Conservation (phyloP, 2,113 vertebrate genomes). For the Lethenteron reissneri region DNA sequence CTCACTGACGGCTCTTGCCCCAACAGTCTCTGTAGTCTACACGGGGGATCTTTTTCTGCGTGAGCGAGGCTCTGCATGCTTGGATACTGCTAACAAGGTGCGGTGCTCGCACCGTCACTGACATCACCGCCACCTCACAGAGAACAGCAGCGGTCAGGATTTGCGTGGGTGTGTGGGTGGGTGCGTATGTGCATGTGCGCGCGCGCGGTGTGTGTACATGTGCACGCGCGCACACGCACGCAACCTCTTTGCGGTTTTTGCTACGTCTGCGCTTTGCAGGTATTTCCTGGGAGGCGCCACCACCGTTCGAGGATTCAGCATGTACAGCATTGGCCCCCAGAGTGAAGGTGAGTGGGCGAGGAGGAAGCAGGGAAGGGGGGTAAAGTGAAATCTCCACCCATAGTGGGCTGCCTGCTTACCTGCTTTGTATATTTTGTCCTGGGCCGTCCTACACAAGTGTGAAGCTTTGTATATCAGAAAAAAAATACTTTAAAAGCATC, state of each 20-base stretch:
- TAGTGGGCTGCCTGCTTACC: no score
- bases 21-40: no score
- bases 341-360: slow-evolving; percentile 48
- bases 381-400: no score
- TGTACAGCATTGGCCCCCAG: slow-evolving; percentile 93
- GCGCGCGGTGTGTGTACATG: not conserved
- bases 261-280: slow-evolving; percentile 20
- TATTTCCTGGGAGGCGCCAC: slow-evolving; percentile 90
- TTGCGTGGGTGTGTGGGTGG: not conserved
- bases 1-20: no score
- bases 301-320: slow-evolving; percentile 78
- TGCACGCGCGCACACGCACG: not conserved
- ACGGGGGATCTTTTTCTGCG: no score
- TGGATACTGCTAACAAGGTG: no score
- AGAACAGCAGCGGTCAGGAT: not conserved
- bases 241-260: not conserved
- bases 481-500: not conserved
- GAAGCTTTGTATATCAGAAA: not conserved
- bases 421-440: no score
- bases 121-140: not conserved
- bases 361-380: no score
- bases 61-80: no score
- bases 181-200: not conserved
- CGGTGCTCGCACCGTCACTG: no score
- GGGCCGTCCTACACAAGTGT: no score